A percentile compares a stretch with the other conserved stretches of the same genome.
phyloP scores from a whole-genome alignment of 2,113 vertebrate species.

The Rhea pennata region DNA sequence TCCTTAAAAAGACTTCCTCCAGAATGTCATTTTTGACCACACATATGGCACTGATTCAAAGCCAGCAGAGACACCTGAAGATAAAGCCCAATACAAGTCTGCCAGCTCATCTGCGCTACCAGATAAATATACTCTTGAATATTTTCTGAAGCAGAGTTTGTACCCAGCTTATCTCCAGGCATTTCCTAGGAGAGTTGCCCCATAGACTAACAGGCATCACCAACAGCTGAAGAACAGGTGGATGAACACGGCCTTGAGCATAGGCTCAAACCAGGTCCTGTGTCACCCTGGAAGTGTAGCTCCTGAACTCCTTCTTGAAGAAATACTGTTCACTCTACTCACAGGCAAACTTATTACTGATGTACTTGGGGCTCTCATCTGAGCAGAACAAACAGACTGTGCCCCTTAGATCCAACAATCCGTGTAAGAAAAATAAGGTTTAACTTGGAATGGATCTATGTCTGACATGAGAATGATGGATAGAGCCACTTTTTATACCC shows the following conservation, averaged over 20 bases:
- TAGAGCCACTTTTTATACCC: slow-evolving; percentile 43
- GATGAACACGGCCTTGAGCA: background rate
- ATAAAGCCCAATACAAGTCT: background rate
- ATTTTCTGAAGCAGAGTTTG: background rate
- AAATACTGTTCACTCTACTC: background rate
- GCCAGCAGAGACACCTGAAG: background rate
- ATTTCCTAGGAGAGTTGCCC: background rate
- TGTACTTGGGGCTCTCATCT: background rate
- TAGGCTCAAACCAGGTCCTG: background rate
- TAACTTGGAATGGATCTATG: slow-evolving; percentile 39
- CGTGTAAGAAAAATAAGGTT: slow-evolving; percentile 51
- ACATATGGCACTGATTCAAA: background rate
- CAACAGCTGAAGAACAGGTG: background rate
- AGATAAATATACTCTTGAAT: rapidly evolving
- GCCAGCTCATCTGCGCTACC: background rate
- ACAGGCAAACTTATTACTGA: background rate
- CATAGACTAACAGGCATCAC: background rate
- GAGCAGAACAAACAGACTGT: background rate
- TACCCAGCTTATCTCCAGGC: background rate
- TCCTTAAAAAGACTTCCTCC: background rate
- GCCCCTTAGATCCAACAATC: slow-evolving; percentile 19
- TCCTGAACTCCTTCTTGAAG: background rate
- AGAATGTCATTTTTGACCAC: background rate
- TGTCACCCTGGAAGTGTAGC: background rate
- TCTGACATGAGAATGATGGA: slow-evolving; percentile 52